Conservation (phyloP, 2,113 vertebrate genomes). For the Callocephalon fimbriatum region DNA sequence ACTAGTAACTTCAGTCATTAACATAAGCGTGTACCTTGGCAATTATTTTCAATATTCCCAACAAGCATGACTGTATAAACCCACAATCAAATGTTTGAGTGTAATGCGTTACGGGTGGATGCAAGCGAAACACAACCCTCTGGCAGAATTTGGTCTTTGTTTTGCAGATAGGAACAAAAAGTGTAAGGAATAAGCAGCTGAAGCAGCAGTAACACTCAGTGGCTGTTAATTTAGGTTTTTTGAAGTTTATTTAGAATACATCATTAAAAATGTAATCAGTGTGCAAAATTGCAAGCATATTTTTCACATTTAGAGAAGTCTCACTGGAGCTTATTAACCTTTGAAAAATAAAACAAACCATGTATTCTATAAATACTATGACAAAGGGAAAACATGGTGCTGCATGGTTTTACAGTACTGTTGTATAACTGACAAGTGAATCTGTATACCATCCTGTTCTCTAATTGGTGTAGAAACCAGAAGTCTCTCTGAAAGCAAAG, state of each 20-base stretch:
- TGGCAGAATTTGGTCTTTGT: background rate
- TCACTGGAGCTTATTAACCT: constrained; percentile 31
- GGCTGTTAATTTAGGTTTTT: background rate
- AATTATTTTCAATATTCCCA: background rate
- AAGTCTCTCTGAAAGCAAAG: background rate
- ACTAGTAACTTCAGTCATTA: background rate
- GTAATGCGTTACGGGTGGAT: background rate
- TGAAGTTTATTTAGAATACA: constrained; percentile 28
- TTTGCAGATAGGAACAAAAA: background rate
- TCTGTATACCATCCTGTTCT: accelerated
- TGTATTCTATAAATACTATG: background rate
- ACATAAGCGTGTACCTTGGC: background rate
- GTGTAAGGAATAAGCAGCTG: background rate
- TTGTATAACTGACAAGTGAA: background rate
- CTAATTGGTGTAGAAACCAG: background rate
- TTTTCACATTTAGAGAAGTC: background rate
- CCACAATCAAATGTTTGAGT: background rate
- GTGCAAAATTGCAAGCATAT: background rate
- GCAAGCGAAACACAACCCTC: background rate
- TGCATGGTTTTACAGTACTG: background rate
- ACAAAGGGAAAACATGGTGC: background rate
- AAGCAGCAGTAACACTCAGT: background rate
- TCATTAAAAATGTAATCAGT: background rate
- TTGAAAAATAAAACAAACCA: background rate
- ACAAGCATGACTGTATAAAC: background rate